phyloP scores from a whole-genome alignment of 2,888 invertebrate genomes.

The Altica lythri region DNA sequence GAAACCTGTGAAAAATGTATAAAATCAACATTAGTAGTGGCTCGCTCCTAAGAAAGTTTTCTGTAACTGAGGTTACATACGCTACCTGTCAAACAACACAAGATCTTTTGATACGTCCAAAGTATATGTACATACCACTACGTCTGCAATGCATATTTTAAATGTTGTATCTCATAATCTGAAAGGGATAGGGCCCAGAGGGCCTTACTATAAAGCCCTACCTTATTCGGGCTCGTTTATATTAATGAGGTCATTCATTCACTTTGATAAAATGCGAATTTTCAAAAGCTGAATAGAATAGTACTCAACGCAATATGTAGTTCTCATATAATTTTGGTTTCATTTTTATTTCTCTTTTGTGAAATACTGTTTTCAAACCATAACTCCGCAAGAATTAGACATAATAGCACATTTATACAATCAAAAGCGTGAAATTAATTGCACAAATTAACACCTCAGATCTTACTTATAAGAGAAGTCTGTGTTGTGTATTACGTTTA shows the following conservation, averaged over 20 bases:
- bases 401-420: too few relatives aligned
- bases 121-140: slow-evolving; percentile 19
- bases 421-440: too few relatives aligned
- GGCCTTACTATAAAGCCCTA: slow-evolving; percentile 41
- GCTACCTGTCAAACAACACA: slow-evolving; percentile 21
- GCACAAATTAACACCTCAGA: too few relatives aligned
- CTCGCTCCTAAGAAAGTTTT: too few relatives aligned
- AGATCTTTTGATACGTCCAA: slow-evolving; percentile 31
- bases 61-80: too few relatives aligned
- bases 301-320: slow-evolving; percentile 17
- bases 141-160: slow-evolving; percentile 45
- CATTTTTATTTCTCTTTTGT: slow-evolving; percentile 18
- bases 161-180: slow-evolving; percentile 48
- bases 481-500: too few relatives aligned
- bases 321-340: slow-evolving; percentile 13
- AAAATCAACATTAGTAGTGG: too few relatives aligned
- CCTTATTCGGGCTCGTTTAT: slow-evolving; percentile 44
- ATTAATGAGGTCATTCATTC: slow-evolving; percentile 49
- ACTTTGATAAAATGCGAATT: slow-evolving; percentile 40
- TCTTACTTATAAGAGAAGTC: too few relatives aligned
- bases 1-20: too few relatives aligned
- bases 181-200: slow-evolving; percentile 41
- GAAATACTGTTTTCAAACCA: too few relatives aligned
- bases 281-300: slow-evolving; percentile 30
- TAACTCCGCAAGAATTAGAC: too few relatives aligned